Base-by-base conservation (phyloP, 2,113 vertebrate genomes). In the Junco hyemalis region DNA sequence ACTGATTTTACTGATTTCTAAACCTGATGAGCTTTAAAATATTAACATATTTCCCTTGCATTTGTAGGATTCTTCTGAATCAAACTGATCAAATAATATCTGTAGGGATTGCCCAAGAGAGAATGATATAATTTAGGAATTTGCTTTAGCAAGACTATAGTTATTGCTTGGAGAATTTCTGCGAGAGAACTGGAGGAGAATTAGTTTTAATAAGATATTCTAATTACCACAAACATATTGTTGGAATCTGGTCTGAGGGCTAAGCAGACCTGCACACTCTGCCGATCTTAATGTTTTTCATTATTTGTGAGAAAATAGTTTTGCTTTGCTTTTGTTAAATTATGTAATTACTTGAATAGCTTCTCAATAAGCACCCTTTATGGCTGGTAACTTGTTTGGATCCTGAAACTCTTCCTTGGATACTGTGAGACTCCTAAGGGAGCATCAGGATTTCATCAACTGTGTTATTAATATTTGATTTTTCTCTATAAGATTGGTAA, bases 391-490 rank as follows among this genome's bases (percentile, higher is more conserved):
- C 23, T 87, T 63, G 28, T 50, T 72, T 83, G 36, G 17, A 56
- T 78, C 31, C 31, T 51, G 9, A 22, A 90, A 57, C 7, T 57
- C 53, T 71, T 33, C 15, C 25, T 16, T 68, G 23, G 11, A 38
- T 68, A 25, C 18, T 64, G 4, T 56, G 44, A 74, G 40, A 68
- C 20, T 81, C 45, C 16, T 61, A 73, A 36, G n/a, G 21, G n/a
- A 90, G 5, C 18, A 93, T 23, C 13, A 48, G 14, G 56, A 66
- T 91, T 73, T 24, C 18, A 4, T 91, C 13, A 21, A 7, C 35
- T 74, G 6, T 76, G 26, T 53, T 82, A 89, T 88, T 93, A 96
- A 77, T 87, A 81, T 88, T 86, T 89, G 11, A 81, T 92, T 82
- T 95, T 93, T 81, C 28, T 66, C 28, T 71, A 18, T 57, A 76